These are phyloP conservation scores for Chlorospingus semifuscus DNA, from an alignment of 2,797 vertebrate species.

Conservation along the genomic window DNA sequence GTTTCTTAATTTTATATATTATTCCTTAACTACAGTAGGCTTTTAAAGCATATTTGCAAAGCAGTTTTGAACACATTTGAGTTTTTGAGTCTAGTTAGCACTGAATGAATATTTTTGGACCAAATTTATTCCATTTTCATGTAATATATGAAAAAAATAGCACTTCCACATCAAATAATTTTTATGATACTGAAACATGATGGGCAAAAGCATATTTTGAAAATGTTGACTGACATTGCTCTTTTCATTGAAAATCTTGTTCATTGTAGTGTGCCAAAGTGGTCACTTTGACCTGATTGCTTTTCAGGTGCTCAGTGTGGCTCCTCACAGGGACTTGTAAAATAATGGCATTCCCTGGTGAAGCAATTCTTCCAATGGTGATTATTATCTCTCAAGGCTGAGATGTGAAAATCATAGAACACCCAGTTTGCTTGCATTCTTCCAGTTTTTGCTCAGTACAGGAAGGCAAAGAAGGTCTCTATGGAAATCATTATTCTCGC, in stretches of 20 bases:
- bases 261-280: background rate
- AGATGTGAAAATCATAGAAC: background rate
- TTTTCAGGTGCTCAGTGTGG: background rate
- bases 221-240: background rate
- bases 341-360: background rate
- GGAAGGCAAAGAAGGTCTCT: background rate
- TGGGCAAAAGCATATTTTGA: background rate
- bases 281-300: background rate
- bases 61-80: background rate
- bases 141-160: background rate
- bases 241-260: background rate
- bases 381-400: background rate
- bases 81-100: background rate
- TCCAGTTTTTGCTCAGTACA: background rate
- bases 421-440: background rate
- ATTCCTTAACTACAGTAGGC: background rate
- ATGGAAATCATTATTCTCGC: constrained; percentile 14
- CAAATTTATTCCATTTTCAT: background rate
- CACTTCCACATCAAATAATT: background rate
- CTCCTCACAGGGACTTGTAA: background rate
- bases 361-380: background rate
- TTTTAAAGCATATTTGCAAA: background rate
- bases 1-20: background rate
- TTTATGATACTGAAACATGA: background rate
- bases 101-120: background rate